Evolutionary conservation across 64 coral and sea anemone genomes (phyloP).

Genomic region (Trachythela sp.): DNA sequence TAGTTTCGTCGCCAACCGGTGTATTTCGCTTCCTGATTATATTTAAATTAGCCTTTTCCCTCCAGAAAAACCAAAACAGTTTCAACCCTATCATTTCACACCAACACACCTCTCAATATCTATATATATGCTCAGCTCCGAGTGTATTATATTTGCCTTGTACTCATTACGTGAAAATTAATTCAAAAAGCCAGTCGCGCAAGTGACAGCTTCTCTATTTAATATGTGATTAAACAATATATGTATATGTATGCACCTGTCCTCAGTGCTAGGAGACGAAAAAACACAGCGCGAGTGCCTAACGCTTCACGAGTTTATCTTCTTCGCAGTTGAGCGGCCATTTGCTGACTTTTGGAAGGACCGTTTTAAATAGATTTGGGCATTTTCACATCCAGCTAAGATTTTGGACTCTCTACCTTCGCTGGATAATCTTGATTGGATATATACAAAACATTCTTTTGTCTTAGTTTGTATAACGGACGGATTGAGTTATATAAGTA

Average conservation of each 20-base stretch:
- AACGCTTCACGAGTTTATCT: not conserved
- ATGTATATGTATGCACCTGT: slow-evolving; percentile 15
- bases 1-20: too few species aligned
- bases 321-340: not conserved
- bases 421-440: too few species aligned
- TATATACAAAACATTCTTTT: too few species aligned
- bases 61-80: too few species aligned
- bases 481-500: not conserved
- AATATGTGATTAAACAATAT: slow-evolving; percentile 21
- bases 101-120: too few species aligned
- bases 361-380: not conserved
- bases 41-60: too few species aligned
- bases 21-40: too few species aligned
- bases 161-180: not conserved
- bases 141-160: not conserved
- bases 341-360: not conserved
- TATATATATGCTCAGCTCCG: not conserved
- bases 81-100: too few species aligned
- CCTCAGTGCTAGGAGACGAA: not conserved
- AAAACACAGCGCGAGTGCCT: not conserved
- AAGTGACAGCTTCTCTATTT: not conserved
- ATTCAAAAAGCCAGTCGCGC: not conserved
- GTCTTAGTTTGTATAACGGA: not conserved
- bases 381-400: not conserved
- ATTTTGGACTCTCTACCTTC: not conserved